Evolutionary conservation across 1,140 invertebrate species (phyloP), one percentile per base, ranked within the genome.

Genomic region (Cherax destructor): DNA sequence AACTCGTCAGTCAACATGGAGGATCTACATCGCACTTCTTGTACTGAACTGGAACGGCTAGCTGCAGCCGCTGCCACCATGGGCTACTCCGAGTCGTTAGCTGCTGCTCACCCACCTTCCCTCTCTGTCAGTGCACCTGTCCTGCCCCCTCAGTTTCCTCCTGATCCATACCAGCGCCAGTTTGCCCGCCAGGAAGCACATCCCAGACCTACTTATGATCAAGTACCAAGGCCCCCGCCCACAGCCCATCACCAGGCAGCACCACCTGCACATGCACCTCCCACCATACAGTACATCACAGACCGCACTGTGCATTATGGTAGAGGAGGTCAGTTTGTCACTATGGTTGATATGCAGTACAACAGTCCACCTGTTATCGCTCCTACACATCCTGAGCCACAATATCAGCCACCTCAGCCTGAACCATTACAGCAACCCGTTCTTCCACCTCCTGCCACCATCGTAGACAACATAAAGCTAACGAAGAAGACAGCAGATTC

Each of bases 31-130:
- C 86, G 86, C 24, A 69, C 72, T 50, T 77, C 80, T 16, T 92
- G 91, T 69, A 88, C 81, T 30, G 91, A 92, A 74, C 80, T 92
- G 59, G 91, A 92, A 69, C 85, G 81, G 30, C 81, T 92, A 50
- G 91, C 91, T 18, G 86, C 91, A 16, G 91, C 91, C 6, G 91
- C 91, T 52, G 91, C 86, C 24, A 88, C 91, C 10, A 92, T 92
- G 91, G 91, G 78, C 30, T 92, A 92, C 81, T 88, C 91, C 13
- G 83, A 88, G 56, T 92, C 91, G 72, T 72, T 88, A 21, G 86
- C 74, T 49, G 74, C 69, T 47, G 52, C 81, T 41, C 91, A 92
- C 65, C 86, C 88, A 18, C 80, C 91, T 59, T 21, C 91, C 47
- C 85, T 85, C 7, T 65, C 86, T 79, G 76, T 80, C 41, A 83